Base-by-base conservation (phyloP, 2,113 vertebrate genomes). In the Lepisosteus osseus region DNA sequence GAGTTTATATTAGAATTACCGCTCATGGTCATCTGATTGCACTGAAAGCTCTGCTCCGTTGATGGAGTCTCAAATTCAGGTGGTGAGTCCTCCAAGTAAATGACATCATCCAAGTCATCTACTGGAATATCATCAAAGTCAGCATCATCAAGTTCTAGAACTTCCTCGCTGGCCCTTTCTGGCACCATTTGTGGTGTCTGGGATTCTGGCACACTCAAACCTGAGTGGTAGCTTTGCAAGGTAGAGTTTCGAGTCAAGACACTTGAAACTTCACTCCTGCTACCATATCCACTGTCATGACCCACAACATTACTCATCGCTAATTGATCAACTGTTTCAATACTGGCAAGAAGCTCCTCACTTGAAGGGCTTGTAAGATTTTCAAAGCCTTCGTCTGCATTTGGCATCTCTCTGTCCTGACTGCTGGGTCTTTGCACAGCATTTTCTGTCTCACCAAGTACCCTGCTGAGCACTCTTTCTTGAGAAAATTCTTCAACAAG, bases 291-390 rank as follows among this genome's bases (percentile, higher is more conserved):
- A 0, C 93, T 95, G 83, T 94, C 95, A 70, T 55, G 62, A 59
- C 74, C 69, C 7, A 61, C 65, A 3, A 47, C 55, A 4, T 78
- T 78, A 14, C 85, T 83, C 68, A 82, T 83, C 77, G 67, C 3
- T 76, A 83, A 71, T 57, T 86, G 90, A 61, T 87, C 86, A 73
- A 82, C 90, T 76, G 88, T 91, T 77, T 91, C 86, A 72, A 97
- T 84, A 85, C 91, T 89, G 75, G 95, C 95, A 81, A 99, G 80
- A 64, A 98, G 83, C 75, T 96, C 95, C 81, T 92, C 92, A 83
- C 97, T 95, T 12, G 94, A 94, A 13, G 90, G 85, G 29, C 87
- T 93, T 15, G 80, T 54, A 0, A 15, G 57, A 78, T 90, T 83
- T n/a, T 85, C 88, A n/a, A 82, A 12, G 44, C 74, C 84, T 47